Conservation (phyloP, 2,113 vertebrate species). For the Cephalopholis sonnerati region DNA sequence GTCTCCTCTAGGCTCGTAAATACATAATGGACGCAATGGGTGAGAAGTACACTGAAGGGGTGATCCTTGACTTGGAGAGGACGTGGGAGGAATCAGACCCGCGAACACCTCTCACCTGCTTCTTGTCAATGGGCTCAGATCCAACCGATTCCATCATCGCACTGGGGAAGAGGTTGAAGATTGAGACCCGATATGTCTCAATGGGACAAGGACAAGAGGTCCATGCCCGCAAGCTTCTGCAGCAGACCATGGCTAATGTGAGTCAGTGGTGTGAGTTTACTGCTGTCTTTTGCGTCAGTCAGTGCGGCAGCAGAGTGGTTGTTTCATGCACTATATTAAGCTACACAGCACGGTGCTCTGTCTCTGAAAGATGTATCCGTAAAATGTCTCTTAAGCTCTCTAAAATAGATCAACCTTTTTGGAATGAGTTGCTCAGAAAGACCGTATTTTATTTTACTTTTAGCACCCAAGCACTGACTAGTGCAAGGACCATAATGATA, state of each 20-base stretch:
- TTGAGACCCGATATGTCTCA: conserved; percentile 92
- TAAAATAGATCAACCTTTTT: background rate
- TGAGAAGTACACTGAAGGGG: conserved; percentile 90
- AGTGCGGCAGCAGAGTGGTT: background rate
- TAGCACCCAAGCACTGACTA: too few relatives aligned
- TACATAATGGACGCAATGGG: conserved; percentile 93
- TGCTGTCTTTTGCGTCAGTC: conserved; percentile 3
- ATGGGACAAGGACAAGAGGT: conserved; percentile 97
- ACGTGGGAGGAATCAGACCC: conserved; percentile 95
- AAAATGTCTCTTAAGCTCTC: background rate
- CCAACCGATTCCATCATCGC: conserved; percentile 94
- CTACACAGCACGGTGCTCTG: background rate
- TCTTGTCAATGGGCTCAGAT: conserved; percentile 97
- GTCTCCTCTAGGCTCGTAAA: conserved; percentile 89
- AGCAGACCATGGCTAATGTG: conserved; percentile 93
- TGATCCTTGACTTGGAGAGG: conserved; percentile 92
- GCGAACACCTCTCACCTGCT: conserved; percentile 93
- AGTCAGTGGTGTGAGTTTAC: conserved; percentile 49
- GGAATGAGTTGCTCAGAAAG: background rate
- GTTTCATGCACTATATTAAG: background rate
- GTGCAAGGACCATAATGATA: too few relatives aligned
- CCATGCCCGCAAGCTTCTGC: conserved; percentile 93
- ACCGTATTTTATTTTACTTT: too few relatives aligned
- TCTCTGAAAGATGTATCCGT: background rate
- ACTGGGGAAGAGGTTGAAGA: conserved; percentile 91